phyloP scores from a whole-genome alignment of 2,113 vertebrate genomes.

The Gadus chalcogrammus region DNA sequence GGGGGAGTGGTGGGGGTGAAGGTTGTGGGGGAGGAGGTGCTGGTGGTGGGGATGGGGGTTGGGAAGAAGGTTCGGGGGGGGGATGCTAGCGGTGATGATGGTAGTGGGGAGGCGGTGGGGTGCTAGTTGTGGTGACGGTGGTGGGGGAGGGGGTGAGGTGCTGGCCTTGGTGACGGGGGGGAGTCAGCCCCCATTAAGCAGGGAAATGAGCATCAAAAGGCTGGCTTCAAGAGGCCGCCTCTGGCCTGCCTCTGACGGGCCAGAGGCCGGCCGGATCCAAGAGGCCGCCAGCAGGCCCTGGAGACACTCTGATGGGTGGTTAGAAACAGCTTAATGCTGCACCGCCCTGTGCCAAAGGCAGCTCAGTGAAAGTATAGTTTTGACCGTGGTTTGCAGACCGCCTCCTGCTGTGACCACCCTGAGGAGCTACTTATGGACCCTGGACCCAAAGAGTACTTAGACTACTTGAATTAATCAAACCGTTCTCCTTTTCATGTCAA shows the following conservation, averaged over 20 bases:
- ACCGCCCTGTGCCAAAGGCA: constrained; percentile 4
- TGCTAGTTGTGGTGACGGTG: not conserved
- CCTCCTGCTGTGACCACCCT: not conserved
- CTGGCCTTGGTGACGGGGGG: not conserved
- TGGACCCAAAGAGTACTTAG: too few relatives aligned
- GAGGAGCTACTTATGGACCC: too few relatives aligned
- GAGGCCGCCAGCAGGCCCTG: constrained; percentile 21
- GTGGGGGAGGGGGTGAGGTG: not conserved
- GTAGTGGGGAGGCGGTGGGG: too few relatives aligned
- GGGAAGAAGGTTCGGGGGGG: not conserved
- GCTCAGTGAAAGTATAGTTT: constrained; percentile 22
- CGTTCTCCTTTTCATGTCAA: too few relatives aligned
- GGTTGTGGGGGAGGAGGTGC: not conserved
- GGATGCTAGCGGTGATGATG: too few relatives aligned
- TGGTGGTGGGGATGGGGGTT: not conserved
- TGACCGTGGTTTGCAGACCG: not conserved
- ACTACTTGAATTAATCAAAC: too few relatives aligned
- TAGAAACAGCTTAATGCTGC: constrained; percentile 24
- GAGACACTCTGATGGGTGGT: constrained; percentile 32
- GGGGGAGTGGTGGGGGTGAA: not conserved
- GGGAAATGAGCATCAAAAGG: constrained; percentile 41
- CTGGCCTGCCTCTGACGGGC: constrained; percentile 26
- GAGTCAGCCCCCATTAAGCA: constrained; percentile 31
- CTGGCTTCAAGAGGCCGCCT: constrained; percentile 4
- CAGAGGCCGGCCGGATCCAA: constrained; percentile 20